Percentiles rank a stretch among this genome's conserved stretches.
Conservation (phyloP, 2,797 vertebrate genomes). For the Lagorchestes hirsutus region DNA sequence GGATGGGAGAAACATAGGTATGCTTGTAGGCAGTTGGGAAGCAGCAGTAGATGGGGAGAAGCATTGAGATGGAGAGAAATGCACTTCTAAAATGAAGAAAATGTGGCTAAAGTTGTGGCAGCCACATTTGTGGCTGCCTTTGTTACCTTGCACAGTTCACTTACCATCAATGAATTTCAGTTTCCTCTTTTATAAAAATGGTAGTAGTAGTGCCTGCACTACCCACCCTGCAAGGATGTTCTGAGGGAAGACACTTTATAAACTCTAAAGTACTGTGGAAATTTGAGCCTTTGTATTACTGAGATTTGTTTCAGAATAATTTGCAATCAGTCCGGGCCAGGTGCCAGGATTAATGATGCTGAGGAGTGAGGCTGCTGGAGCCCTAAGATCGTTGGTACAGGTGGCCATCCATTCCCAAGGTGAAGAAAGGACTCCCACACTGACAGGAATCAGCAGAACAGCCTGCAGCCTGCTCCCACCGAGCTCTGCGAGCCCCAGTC, state of each 20-base stretch:
- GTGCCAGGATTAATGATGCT: not conserved
- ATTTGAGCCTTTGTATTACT: not conserved
- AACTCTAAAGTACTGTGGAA: not conserved
- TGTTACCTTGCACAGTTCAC: not conserved
- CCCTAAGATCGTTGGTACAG: not conserved
- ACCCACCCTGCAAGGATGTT: not conserved
- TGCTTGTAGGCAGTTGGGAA: not conserved
- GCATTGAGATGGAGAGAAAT: not conserved
- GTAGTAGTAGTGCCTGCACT: not conserved
- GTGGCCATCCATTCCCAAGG: not conserved
- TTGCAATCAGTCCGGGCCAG: not conserved
- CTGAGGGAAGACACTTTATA: not conserved
- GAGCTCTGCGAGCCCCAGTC: not conserved
- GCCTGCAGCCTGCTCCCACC: not conserved
- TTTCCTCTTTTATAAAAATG: not conserved
- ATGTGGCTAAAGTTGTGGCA: not conserved
- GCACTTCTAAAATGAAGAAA: not conserved
- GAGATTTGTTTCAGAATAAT: not conserved
- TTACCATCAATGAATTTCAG: not conserved
- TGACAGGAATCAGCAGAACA: not conserved
- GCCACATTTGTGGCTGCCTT: not conserved
- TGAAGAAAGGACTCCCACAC: constrained; percentile 5
- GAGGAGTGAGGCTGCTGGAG: not conserved
- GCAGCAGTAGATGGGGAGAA: not conserved
- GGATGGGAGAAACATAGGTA: not conserved